A percentile compares a stretch with the other conserved stretches of the same genome.
Evolutionary conservation across 2,113 vertebrate genomes (phyloP).

Genomic region (Leucopsar rothschildi): DNA sequence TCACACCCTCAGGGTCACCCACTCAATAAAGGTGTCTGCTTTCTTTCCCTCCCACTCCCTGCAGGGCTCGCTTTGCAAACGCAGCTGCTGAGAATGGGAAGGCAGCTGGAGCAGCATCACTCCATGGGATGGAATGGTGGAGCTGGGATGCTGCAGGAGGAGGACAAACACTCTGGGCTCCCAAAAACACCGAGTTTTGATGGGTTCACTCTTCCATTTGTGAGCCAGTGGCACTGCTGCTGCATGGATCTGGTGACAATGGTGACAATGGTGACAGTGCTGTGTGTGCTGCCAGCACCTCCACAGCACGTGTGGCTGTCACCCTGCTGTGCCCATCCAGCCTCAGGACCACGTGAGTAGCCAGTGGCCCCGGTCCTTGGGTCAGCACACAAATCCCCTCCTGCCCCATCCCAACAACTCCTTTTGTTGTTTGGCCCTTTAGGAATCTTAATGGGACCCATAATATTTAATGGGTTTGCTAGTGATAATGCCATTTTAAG

Average conservation of each 20-base stretch:
- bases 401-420: neutral
- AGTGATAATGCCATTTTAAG: constrained; percentile 51
- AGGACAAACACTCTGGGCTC: fast-evolving
- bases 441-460: neutral
- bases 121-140: neutral
- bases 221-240: neutral
- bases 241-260: neutral
- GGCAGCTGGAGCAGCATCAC: neutral
- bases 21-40: neutral
- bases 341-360: neutral
- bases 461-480: constrained; percentile 37
- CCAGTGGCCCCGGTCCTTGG: fast-evolving
- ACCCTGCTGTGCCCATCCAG: fast-evolving
- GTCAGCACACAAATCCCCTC: fast-evolving
- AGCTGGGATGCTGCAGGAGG: neutral
- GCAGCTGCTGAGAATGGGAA: neutral
- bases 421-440: neutral
- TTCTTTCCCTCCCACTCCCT: neutral
- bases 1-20: neutral
- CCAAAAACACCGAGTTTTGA: fast-evolving
- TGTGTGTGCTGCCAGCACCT: neutral
- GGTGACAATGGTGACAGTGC: neutral
- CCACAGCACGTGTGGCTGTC: fast-evolving
- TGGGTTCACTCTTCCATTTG: neutral
- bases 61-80: neutral